phyloP scores from a whole-genome alignment of 2,888 invertebrate genomes.

The Drosophila quinaria region DNA sequence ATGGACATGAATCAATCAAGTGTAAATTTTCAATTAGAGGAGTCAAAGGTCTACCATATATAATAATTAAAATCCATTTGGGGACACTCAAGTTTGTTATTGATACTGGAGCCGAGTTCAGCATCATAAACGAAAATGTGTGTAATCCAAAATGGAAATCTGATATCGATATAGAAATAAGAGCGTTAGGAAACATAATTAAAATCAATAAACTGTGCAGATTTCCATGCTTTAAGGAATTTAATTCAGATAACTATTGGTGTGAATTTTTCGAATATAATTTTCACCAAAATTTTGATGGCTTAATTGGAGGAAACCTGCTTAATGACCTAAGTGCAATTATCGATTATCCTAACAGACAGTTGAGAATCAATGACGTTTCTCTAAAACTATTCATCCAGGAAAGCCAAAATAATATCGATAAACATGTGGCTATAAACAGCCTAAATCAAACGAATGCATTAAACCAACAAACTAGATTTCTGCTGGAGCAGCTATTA shows the following conservation, averaged over 20 bases:
- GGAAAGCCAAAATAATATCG: background rate
- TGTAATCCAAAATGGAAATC: conserved; percentile 1
- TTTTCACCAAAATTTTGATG: background rate
- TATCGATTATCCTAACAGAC: conserved; percentile 1
- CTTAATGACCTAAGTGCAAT: background rate
- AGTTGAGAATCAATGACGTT: background rate
- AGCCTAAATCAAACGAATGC: background rate
- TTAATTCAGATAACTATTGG: background rate
- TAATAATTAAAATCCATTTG: too few relatives aligned
- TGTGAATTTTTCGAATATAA: background rate
- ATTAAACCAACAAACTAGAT: too few relatives aligned
- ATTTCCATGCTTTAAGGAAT: background rate
- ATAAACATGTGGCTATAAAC: background rate
- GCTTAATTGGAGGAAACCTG: background rate
- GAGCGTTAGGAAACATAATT: background rate
- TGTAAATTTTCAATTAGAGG: too few relatives aligned
- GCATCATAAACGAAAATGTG: conserved; percentile 1
- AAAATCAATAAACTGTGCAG: background rate
- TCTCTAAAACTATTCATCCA: background rate
- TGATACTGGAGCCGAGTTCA: background rate
- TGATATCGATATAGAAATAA: background rate
- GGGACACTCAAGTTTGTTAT: too few relatives aligned
- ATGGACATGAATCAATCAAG: too few relatives aligned
- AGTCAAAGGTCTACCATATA: too few relatives aligned
- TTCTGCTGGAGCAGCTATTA: too few relatives aligned